Evolutionary conservation across 2,113 vertebrate species (phyloP).

Genomic region (Xyliphius kryptos): DNA sequence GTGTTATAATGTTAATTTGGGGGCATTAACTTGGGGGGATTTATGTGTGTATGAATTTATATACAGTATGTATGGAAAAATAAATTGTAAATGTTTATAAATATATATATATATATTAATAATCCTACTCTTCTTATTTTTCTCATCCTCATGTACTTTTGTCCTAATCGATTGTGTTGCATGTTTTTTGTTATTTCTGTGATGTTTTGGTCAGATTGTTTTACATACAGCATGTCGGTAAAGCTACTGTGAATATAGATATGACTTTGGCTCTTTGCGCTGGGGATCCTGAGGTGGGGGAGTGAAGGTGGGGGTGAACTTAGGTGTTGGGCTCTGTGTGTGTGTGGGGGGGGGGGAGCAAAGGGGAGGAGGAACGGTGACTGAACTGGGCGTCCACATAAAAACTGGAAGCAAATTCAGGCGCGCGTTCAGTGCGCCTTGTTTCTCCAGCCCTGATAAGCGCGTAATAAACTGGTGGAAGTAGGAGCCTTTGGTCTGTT

Average conservation of each 20-base stretch:
- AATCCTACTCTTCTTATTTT: too few relatives aligned
- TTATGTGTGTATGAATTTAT: too few relatives aligned
- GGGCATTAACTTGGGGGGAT: too few relatives aligned
- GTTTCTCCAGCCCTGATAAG: slow-evolving; percentile 45
- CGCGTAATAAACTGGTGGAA: slow-evolving; percentile 42
- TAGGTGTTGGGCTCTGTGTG: slow-evolving; percentile 52
- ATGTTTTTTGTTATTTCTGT: too few relatives aligned
- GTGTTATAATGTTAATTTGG: too few relatives aligned
- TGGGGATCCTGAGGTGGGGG: slow-evolving; percentile 8
- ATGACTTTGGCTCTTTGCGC: slow-evolving; percentile 19
- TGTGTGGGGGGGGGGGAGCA: slow-evolving; percentile 43
- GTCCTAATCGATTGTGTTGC: too few relatives aligned
- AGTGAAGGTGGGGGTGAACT: slow-evolving; percentile 45
- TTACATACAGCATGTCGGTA: too few relatives aligned
- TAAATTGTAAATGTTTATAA: too few relatives aligned
- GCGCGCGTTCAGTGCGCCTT: slow-evolving; percentile 63
- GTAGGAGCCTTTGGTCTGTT: slow-evolving; percentile 35
- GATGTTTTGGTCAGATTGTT: too few relatives aligned
- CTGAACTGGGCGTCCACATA: slow-evolving; percentile 68
- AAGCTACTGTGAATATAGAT: slow-evolving; percentile 24
- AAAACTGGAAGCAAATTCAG: slow-evolving; percentile 60
- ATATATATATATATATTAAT: too few relatives aligned
- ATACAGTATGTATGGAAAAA: too few relatives aligned
- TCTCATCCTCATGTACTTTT: too few relatives aligned
- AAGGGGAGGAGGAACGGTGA: slow-evolving; percentile 51